A percentile compares a stretch with the other conserved stretches of the same genome.
Evolutionary conservation across 2,113 vertebrate genomes (phyloP).

Genomic region (Cervus canadensis): DNA sequence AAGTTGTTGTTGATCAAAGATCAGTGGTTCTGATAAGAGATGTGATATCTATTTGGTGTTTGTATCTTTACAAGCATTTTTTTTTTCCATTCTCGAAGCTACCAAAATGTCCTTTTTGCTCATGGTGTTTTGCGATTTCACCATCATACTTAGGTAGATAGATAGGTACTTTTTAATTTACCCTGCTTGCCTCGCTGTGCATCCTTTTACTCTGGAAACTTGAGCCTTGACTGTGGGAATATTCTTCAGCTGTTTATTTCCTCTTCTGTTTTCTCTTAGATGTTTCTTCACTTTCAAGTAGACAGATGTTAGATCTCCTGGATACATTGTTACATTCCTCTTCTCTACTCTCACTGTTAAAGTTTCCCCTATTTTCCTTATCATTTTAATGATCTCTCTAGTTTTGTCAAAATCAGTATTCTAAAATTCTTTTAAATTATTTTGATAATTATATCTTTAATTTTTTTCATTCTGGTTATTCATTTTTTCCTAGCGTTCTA

Average conservation of each 20-base stretch:
- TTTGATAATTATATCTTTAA: neutral
- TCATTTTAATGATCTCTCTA: neutral
- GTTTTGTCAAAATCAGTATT: neutral
- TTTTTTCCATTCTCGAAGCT: neutral
- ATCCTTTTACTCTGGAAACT: neutral
- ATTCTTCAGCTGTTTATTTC: neutral
- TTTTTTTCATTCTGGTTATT: neutral
- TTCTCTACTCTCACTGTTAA: neutral
- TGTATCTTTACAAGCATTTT: neutral
- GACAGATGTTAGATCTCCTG: neutral
- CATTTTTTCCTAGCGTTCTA: neutral
- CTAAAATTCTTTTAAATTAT: neutral
- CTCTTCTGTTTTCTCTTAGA: neutral
- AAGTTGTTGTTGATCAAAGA: neutral
- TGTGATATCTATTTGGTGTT: neutral
- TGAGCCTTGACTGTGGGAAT: neutral
- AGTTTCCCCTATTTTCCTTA: neutral
- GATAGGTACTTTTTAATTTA: neutral
- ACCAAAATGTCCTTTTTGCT: neutral
- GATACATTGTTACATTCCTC: neutral
- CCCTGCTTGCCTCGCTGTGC: neutral
- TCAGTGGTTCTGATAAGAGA: neutral
- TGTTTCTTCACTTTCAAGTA: neutral
- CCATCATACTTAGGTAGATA: neutral
- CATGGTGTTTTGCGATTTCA: too few relatives aligned